Percentiles rank a stretch among this genome's conserved stretches.
These are phyloP conservation scores for Nerophis lumbriciformis DNA, from an alignment of 2,113 vertebrate species.

Conservation along the genomic window DNA sequence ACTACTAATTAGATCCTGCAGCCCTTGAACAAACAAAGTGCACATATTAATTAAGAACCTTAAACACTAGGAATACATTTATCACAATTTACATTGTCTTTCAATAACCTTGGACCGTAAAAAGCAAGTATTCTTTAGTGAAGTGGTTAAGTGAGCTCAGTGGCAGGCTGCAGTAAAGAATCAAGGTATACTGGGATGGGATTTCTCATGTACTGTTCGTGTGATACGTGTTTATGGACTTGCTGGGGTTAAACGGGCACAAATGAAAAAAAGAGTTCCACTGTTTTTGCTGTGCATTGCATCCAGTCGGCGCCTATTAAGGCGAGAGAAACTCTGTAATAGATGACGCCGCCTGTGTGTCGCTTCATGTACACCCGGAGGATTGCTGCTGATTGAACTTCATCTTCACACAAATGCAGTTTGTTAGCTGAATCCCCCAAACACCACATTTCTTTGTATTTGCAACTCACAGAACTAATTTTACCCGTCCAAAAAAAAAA, in stretches of 20 bases:
- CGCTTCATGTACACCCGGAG: constrained; percentile 34
- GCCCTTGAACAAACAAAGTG: constrained; percentile 22
- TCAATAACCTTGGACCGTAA: constrained; percentile 4
- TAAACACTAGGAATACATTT: constrained; percentile 12
- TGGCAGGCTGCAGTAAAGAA: constrained; percentile 15
- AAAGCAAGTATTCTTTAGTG: constrained; percentile 9
- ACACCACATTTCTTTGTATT: constrained; percentile 33
- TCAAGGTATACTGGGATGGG: constrained; percentile 10
- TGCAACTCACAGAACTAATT: constrained; percentile 30
- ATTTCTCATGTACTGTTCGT: constrained; percentile 24
- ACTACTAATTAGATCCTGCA: constrained; percentile 34
- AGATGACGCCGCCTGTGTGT: constrained; percentile 35
- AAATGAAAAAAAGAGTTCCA: constrained; percentile 35
- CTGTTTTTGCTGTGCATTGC: constrained; percentile 48
- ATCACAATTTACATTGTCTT: constrained; percentile 1
- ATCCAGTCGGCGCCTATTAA: constrained; percentile 32
- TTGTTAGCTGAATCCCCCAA: constrained; percentile 33
- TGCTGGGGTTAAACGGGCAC: constrained; percentile 56
- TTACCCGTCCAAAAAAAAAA: constrained; percentile 24
- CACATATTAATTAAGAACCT: constrained; percentile 16
- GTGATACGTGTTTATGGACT: constrained; percentile 49
- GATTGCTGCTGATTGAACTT: constrained; percentile 36
- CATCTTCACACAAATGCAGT: constrained; percentile 31
- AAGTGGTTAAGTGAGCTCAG: constrained; percentile 2
- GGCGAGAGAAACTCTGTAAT: constrained; percentile 34